A percentile compares a stretch with the other conserved stretches of the same genome.
Conservation (phyloP, 2,888 invertebrate species). For the Drosophila merina region DNA sequence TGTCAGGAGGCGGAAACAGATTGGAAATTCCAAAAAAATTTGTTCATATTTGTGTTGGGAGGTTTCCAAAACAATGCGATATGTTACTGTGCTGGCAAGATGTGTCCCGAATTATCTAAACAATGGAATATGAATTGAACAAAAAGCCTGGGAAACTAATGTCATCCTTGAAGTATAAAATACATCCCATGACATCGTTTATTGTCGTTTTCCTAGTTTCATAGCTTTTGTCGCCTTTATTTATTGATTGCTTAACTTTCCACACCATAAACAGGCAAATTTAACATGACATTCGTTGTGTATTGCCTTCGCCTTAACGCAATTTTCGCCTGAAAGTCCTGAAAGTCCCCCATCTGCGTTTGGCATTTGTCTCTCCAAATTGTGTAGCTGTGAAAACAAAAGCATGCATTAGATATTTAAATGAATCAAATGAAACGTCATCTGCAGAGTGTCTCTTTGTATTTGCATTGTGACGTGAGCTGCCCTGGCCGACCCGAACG, state of each 20-base stretch:
- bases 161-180: not conserved
- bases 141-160: not conserved
- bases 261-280: conserved; percentile 21
- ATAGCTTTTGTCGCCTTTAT: conserved; percentile 5
- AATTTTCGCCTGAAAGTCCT: conserved; percentile 13
- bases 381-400: conserved; percentile 28
- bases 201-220: not conserved
- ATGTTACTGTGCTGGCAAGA: conserved; percentile 2
- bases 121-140: conserved; percentile 3
- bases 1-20: conserved; percentile 35
- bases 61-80: conserved; percentile 8
- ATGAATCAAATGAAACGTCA: conserved; percentile 44
- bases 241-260: conserved; percentile 30
- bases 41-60: conserved; percentile 16
- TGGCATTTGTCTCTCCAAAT: conserved; percentile 33
- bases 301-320: conserved; percentile 22
- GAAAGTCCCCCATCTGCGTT: conserved; percentile 22
- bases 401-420: conserved; percentile 45
- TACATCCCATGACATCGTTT: conserved; percentile 5
- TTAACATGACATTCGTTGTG: conserved; percentile 26
- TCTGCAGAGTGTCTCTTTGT: conserved; percentile 25
- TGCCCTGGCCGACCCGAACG: conserved; percentile 12
- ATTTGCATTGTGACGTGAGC: conserved; percentile 21
- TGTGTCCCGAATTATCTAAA: conserved; percentile 10
- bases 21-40: conserved; percentile 16